A percentile compares a stretch with the other conserved stretches of the same genome.
These are phyloP conservation scores for Drosophila navojoa DNA, from an alignment of 1,140 invertebrate species.

Conservation along the genomic window DNA sequence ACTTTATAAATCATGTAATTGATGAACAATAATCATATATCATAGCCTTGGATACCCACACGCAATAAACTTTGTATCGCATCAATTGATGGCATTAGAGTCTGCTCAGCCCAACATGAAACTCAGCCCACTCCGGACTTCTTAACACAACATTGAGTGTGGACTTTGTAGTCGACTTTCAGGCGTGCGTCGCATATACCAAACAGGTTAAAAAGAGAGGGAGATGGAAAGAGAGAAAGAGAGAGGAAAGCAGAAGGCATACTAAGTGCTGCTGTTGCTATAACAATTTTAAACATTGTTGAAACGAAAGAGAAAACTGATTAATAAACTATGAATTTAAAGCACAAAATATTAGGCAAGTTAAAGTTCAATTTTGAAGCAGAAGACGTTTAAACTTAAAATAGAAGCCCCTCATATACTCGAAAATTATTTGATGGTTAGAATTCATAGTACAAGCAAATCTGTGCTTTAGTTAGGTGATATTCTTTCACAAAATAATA, in stretches of 20 bases:
- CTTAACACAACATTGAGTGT: slow-evolving; percentile 2
- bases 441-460: too few species aligned
- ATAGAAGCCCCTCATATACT: too few species aligned
- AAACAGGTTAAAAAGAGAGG: too few species aligned
- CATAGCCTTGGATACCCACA: slow-evolving; percentile 3
- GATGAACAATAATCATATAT: slow-evolving; percentile 17
- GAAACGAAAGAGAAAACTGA: background rate
- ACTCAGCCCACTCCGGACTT: background rate
- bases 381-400: too few species aligned
- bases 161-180: slow-evolving; percentile 37
- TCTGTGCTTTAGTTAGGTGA: too few species aligned
- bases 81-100: background rate
- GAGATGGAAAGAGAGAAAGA: slow-evolving; percentile 1
- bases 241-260: background rate
- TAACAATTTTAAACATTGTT: background rate
- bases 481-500: too few species aligned
- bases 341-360: too few species aligned
- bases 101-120: background rate
- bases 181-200: slow-evolving; percentile 16
- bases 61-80: background rate
- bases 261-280: slow-evolving; percentile 6
- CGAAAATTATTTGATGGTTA: too few species aligned
- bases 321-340: background rate
- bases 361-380: too few species aligned
- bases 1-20: slow-evolving; percentile 16